Conservation (phyloP, 92 coral and sea anemone species). For the Epizoanthus ramosus region DNA sequence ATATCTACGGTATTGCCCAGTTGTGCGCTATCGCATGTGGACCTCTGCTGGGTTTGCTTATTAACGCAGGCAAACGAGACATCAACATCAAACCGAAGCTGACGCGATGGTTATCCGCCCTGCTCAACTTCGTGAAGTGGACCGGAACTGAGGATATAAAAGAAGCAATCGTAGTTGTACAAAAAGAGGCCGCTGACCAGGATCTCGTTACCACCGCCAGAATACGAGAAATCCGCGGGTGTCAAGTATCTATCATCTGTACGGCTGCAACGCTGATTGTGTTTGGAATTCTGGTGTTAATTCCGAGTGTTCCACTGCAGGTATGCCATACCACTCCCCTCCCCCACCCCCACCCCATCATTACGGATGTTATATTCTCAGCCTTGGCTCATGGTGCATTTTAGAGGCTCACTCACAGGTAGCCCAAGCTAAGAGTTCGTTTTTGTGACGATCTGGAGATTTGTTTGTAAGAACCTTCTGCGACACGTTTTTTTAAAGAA, state of each 20-base stretch:
- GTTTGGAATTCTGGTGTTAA: slow-evolving; percentile 23
- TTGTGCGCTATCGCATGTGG: slow-evolving; percentile 35
- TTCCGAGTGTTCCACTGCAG: slow-evolving; percentile 22
- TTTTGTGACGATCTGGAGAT: no score
- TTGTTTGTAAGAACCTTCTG: no score
- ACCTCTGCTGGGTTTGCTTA: slow-evolving; percentile 25
- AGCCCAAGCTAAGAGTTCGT: no score
- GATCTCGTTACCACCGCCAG: not conserved
- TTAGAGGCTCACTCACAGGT: no score
- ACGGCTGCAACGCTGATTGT: slow-evolving; percentile 26
- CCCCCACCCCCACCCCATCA: no score
- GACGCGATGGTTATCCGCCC: not conserved
- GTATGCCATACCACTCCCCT: not conserved
- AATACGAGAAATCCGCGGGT: slow-evolving; percentile 30
- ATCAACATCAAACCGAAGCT: not conserved
- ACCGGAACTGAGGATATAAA: not conserved
- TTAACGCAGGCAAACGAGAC: slow-evolving; percentile 28
- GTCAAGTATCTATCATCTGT: slow-evolving; percentile 31
- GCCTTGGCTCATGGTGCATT: no score
- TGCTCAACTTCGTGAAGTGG: not conserved
- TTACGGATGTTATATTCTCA: no score
- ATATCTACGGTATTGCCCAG: slow-evolving; percentile 35
- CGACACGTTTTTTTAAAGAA: no score
- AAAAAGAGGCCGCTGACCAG: not conserved
- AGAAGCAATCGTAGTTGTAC: slow-evolving; percentile 9